A percentile compares a stretch with the other conserved stretches of the same genome.
Conservation (phyloP, 2,113 vertebrate species). For the Accipiter cooperii region DNA sequence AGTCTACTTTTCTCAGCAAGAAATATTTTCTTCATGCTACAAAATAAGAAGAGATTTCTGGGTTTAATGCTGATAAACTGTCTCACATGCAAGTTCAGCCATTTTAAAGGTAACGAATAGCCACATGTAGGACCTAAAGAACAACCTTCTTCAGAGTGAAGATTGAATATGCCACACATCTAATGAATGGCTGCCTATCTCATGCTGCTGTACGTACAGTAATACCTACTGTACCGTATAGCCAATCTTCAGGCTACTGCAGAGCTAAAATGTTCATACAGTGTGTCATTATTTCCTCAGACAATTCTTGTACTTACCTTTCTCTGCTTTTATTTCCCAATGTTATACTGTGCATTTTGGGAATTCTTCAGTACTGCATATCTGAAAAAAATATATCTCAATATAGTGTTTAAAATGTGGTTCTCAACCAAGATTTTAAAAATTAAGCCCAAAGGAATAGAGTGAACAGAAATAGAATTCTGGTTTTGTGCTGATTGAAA, state of each 20-base stretch:
- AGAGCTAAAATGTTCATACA: not conserved
- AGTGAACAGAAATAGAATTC: not conserved
- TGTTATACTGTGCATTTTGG: not conserved
- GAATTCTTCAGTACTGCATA: not conserved
- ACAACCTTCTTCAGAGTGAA: not conserved
- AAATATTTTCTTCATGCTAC: not conserved
- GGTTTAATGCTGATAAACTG: not conserved
- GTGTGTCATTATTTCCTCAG: not conserved
- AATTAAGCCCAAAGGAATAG: conserved; percentile 13
- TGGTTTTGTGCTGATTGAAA: not conserved
- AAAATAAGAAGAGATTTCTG: not conserved
- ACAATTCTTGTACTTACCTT: not conserved
- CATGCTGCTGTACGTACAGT: not conserved
- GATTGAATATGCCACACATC: not conserved
- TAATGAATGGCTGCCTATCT: not conserved
- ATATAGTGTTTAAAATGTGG: not conserved
- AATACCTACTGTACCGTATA: not conserved
- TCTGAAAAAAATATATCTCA: not conserved
- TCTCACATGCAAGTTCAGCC: not conserved
- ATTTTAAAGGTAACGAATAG: not conserved
- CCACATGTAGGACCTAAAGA: not conserved
- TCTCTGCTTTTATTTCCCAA: not conserved
- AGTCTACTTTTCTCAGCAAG: not conserved
- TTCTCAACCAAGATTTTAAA: conserved; percentile 17
- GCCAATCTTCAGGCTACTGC: not conserved